Conservation (phyloP, 2,888 invertebrate genomes). For the Catocala nupta region DNA sequence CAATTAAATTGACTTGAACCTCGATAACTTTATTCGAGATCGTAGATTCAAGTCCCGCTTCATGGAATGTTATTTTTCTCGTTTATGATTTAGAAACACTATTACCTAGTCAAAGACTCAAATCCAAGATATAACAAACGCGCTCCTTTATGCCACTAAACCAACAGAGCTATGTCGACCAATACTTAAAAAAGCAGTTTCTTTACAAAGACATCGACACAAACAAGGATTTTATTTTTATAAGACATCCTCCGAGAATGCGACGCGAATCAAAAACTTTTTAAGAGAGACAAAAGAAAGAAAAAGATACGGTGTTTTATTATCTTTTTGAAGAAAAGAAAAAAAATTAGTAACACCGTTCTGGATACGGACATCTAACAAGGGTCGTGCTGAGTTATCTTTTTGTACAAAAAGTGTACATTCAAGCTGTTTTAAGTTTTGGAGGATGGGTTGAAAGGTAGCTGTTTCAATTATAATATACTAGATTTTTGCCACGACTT, state of each 20-base stretch:
- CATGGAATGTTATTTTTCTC: too few species aligned
- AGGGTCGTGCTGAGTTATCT: conserved; percentile 6
- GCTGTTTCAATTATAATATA: too few species aligned
- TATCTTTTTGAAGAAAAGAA: conserved; percentile 1
- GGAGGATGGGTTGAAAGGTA: background rate
- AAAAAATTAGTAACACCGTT: background rate
- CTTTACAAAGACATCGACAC: background rate
- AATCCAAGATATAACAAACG: too few species aligned
- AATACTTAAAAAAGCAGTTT: background rate
- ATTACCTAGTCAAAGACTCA: too few species aligned
- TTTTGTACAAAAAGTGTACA: background rate
- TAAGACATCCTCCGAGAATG: conserved; percentile 39
- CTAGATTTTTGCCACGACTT: too few species aligned
- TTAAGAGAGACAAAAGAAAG: conserved; percentile 27
- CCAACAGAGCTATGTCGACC: too few species aligned
- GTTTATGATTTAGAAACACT: too few species aligned
- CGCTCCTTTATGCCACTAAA: too few species aligned
- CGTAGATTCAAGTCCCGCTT: too few species aligned
- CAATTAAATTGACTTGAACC: too few species aligned
- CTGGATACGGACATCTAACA: conserved; percentile 10
- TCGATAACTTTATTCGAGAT: too few species aligned
- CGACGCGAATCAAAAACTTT: conserved; percentile 36
- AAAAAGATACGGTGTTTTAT: conserved; percentile 14
- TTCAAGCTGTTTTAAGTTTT: background rate
- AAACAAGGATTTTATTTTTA: conserved; percentile 17